Percentiles rank a stretch among this genome's conserved stretches.
phyloP scores from a whole-genome alignment of 1,140 invertebrate genomes.

The Aricia agestis region DNA sequence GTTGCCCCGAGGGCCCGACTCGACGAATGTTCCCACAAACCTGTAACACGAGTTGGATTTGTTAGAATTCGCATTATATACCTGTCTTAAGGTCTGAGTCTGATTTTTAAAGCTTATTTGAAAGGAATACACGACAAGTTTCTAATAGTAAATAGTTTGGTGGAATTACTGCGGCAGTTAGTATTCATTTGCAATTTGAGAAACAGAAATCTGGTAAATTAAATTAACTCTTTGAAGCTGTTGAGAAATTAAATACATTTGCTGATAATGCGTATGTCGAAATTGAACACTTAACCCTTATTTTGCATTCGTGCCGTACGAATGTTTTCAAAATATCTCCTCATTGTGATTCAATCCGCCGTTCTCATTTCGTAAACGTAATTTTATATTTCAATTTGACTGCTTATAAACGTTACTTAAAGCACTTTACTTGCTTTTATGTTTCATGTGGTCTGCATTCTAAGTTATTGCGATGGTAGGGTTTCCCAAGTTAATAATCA shows the following conservation, averaged over 20 bases:
- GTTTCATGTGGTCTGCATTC: constrained; percentile 8
- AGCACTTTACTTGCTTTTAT: constrained; percentile 8
- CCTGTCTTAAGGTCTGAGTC: not conserved
- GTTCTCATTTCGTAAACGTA: constrained; percentile 14
- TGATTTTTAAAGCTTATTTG: not conserved
- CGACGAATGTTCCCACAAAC: constrained; percentile 33
- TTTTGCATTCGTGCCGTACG: constrained; percentile 1
- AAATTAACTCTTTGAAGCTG: too few species aligned
- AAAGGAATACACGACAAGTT: too few species aligned
- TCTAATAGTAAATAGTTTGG: too few species aligned
- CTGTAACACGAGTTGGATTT: constrained; percentile 23
- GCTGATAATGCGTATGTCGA: not conserved
- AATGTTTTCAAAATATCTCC: constrained; percentile 14
- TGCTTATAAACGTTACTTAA: constrained; percentile 8
- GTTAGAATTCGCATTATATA: not conserved
- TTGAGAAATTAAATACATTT: not conserved
- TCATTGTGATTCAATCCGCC: not conserved
- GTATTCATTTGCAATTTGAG: too few species aligned
- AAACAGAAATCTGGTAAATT: too few species aligned
- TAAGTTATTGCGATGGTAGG: constrained; percentile 22
- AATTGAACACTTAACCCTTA: constrained; percentile 7
- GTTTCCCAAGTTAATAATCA: constrained; percentile 38
- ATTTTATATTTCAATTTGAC: constrained; percentile 15
- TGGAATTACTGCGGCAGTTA: too few species aligned
- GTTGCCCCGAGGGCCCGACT: constrained; percentile 28